A percentile compares a stretch with the other conserved stretches of the same genome.
phyloP scores from a whole-genome alignment of 2,113 vertebrate species.

The Scartelaos histophorus region DNA sequence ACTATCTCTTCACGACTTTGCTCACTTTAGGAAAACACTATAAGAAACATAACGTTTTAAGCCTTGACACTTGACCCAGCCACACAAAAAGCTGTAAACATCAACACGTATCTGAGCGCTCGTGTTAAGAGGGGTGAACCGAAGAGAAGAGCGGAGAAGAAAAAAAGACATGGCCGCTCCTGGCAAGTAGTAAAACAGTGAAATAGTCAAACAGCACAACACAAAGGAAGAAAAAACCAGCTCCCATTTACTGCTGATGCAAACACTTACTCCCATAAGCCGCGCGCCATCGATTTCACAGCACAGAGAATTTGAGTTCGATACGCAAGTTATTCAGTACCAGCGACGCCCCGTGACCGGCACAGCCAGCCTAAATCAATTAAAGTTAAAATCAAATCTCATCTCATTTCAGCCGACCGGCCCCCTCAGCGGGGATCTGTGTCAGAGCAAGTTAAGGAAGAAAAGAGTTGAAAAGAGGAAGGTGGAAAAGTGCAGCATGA shows the following conservation, averaged over 20 bases:
- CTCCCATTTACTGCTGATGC: constrained; percentile 51
- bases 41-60: neutral
- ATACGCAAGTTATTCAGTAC: constrained; percentile 58
- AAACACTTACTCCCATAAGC: constrained; percentile 53
- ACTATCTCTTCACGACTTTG: constrained; percentile 19
- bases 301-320: constrained; percentile 52
- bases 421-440: constrained; percentile 17
- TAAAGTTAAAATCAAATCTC: constrained; percentile 59
- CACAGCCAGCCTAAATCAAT: constrained; percentile 57
- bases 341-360: constrained; percentile 42
- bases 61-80: constrained; percentile 18
- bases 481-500: neutral
- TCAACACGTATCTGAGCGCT: constrained; percentile 1
- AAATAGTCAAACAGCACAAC: constrained; percentile 14
- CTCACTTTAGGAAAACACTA: neutral
- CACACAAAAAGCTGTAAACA: neutral
- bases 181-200: constrained; percentile 7
- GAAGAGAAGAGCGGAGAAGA: neutral
- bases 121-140: constrained; percentile 16
- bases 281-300: constrained; percentile 53
- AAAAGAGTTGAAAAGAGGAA: constrained; percentile 7
- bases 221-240: constrained; percentile 29
- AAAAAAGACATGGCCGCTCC: neutral
- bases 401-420: constrained; percentile 39
- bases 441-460: constrained; percentile 22